Conservation (phyloP, 2,113 vertebrate species). For the Onychorhynchus coronatus region DNA sequence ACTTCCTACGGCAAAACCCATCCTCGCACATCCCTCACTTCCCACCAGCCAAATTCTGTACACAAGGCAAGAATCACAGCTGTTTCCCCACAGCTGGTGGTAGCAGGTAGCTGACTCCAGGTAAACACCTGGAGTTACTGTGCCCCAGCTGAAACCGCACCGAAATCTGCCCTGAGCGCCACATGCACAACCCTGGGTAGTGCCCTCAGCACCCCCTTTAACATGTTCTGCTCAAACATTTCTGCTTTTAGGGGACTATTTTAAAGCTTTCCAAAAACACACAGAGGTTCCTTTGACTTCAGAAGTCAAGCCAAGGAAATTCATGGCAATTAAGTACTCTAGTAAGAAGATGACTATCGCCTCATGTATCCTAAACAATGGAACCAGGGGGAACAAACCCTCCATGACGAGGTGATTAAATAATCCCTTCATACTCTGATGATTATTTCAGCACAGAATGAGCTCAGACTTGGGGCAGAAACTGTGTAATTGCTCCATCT, state of each 20-base stretch:
- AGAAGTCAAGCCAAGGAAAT: constrained; percentile 15
- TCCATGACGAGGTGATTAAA: not conserved
- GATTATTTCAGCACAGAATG: not conserved
- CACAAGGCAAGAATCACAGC: not conserved
- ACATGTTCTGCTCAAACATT: not conserved
- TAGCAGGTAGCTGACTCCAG: not conserved
- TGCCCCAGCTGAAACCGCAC: not conserved
- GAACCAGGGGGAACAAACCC: not conserved
- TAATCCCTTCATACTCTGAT: not conserved
- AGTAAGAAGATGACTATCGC: constrained; percentile 10
- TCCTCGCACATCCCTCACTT: not conserved
- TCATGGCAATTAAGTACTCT: not conserved
- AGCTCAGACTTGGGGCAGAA: constrained; percentile 6
- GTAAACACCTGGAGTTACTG: not conserved
- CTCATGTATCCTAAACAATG: constrained; percentile 3
- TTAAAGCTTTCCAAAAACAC: constrained; percentile 3
- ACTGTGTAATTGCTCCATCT: not conserved
- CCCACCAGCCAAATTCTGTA: not conserved
- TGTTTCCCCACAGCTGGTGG: not conserved
- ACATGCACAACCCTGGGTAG: not conserved
- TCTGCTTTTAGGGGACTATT: not conserved
- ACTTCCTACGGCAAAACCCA: not conserved
- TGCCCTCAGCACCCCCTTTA: not conserved
- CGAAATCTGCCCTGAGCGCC: rapidly evolving
- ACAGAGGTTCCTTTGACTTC: not conserved